Evolutionary conservation across 30 jellyfish, hydroid and myxozoan species (phyloP).

Genomic region (Chironex yamaguchii): DNA sequence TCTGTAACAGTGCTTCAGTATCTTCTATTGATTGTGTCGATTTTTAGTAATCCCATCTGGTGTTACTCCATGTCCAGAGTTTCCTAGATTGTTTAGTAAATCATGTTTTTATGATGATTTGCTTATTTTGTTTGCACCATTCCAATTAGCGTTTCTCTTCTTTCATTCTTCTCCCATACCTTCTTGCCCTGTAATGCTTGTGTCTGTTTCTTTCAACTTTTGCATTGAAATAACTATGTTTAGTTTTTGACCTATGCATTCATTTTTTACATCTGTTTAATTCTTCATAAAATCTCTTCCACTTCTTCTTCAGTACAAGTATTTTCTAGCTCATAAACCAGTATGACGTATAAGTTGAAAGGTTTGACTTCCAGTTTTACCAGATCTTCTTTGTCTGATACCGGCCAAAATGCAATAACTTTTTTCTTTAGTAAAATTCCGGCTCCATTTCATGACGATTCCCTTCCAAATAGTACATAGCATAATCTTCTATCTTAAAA

Average conservation of each 20-base stretch:
- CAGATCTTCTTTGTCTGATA: not conserved
- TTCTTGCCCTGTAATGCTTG: slow-evolving; percentile 17
- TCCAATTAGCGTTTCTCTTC: not conserved
- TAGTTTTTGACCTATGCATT: slow-evolving; percentile 32
- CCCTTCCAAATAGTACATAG: slow-evolving; percentile 32
- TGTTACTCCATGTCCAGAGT: slow-evolving; percentile 57
- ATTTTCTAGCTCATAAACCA: not conserved
- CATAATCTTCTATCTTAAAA: not conserved
- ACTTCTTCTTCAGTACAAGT: not conserved
- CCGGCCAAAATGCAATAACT: slow-evolving; percentile 34
- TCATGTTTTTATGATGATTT: slow-evolving; percentile 39
- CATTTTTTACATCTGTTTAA: not conserved
- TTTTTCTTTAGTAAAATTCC: slow-evolving; percentile 23
- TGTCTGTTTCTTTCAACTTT: slow-evolving; percentile 9
- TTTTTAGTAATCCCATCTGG: slow-evolving; percentile 8
- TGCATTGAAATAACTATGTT: not conserved
- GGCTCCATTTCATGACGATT: slow-evolving; percentile 23
- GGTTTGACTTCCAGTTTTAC: not conserved
- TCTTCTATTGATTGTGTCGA: slow-evolving; percentile 45
- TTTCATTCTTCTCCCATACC: slow-evolving; percentile 3
- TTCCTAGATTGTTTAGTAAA: slow-evolving; percentile 38
- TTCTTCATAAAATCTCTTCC: not conserved
- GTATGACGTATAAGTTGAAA: not conserved
- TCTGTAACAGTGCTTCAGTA: slow-evolving; percentile 49
- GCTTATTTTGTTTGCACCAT: slow-evolving; percentile 1